Conservation (phyloP, 2,797 vertebrate genomes). For the Megaceryle alcyon region DNA sequence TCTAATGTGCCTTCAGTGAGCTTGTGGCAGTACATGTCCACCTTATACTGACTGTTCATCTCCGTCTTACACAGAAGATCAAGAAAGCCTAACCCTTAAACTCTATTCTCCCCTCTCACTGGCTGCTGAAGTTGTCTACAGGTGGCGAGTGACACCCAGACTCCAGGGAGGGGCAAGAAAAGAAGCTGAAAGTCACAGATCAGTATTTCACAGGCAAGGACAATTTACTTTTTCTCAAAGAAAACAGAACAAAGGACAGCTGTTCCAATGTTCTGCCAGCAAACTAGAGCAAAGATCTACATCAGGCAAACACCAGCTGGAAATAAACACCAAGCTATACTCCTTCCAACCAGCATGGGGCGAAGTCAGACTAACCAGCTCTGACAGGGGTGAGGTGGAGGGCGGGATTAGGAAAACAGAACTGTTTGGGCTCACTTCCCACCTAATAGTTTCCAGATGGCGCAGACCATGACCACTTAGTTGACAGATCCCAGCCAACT, state of each 20-base stretch:
- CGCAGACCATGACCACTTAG: background rate
- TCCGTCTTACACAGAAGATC: background rate
- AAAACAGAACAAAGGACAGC: background rate
- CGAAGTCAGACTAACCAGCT: background rate
- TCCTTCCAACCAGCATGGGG: background rate
- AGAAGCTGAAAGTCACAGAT: background rate
- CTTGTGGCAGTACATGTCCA: background rate
- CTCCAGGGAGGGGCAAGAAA: fast-evolving
- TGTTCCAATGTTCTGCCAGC: background rate
- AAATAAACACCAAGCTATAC: background rate
- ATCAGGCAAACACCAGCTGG: background rate
- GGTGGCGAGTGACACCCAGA: background rate
- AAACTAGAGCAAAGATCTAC: background rate
- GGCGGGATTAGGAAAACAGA: fast-evolving
- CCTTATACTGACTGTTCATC: background rate
- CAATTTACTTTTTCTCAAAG: background rate
- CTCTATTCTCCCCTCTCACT: background rate
- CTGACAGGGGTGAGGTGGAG: background rate
- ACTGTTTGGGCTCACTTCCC: background rate
- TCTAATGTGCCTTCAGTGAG: background rate
- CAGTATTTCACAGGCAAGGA: background rate
- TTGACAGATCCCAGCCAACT: background rate
- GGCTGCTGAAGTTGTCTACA: background rate
- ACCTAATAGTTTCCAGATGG: background rate
- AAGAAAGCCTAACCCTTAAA: background rate